A percentile compares a stretch with the other conserved stretches of the same genome.
phyloP scores from a whole-genome alignment of 2,113 vertebrate species.

The Origma solitaria region DNA sequence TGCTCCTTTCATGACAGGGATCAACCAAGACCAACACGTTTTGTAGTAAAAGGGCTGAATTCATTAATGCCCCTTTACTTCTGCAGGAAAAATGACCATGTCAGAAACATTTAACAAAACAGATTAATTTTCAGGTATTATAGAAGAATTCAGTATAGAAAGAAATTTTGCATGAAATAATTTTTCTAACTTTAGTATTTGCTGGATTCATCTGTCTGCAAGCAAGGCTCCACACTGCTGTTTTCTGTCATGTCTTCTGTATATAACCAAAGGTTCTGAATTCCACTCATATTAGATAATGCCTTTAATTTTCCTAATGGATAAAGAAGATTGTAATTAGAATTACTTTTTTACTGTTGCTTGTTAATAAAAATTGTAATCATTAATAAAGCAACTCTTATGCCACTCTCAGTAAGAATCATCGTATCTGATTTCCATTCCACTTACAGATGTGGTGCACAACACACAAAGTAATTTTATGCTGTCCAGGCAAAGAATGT shows the following conservation, averaged over 20 bases:
- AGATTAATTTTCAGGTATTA: not conserved
- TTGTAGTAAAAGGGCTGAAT: not conserved
- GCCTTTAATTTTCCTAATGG: not conserved
- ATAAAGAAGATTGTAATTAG: not conserved
- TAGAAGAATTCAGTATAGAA: not conserved
- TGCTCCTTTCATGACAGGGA: not conserved
- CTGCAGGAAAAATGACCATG: not conserved
- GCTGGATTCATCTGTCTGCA: not conserved
- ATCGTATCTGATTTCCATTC: not conserved
- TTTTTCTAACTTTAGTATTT: not conserved
- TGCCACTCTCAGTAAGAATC: not conserved
- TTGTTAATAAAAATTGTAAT: not conserved
- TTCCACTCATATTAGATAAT: not conserved
- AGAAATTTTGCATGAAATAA: not conserved
- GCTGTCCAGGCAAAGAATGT: not conserved
- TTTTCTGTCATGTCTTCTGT: not conserved
- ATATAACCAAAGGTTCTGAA: not conserved
- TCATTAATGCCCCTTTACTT: not conserved
- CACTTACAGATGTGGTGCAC: not conserved
- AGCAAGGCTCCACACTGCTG: not conserved
- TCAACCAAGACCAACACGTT: not conserved
- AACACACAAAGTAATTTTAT: not conserved
- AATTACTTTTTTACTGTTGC: not conserved
- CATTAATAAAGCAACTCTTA: not conserved
- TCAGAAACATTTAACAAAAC: not conserved